Base-by-base conservation (phyloP, 2,888 invertebrate genomes). In the Platycheirus rosarum region DNA sequence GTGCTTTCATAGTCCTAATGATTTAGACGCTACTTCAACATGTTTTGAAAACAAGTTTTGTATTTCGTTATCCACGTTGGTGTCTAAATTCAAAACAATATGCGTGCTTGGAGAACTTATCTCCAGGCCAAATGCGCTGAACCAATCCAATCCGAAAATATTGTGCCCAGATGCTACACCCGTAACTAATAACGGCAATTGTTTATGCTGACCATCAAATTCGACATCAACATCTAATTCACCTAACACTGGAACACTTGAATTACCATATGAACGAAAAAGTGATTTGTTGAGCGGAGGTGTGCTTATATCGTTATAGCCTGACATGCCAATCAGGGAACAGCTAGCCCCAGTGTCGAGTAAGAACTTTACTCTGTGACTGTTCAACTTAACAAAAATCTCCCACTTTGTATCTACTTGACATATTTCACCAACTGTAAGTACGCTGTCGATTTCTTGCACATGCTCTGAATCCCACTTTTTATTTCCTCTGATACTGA, bases 1-100 rank as follows among this genome's bases (percentile, higher is more conserved):
- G 84, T 4, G 85, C 78, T 16, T 66, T 66, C 29, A 53, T 53
- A 4, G 51, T 9, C 63, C 63, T n/a, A 63, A 49, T 0, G 65
- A 23, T 4, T 49, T 49, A 5, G 48, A 37, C 1, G 14, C 37
- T 16, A 49, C 35, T 2, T 49, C 40, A 5, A 49, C 9, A 40
- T 49, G 32, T 26, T 48, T 63, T 32, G 23, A 35, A 42, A 65
- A 65, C 1, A 65, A 9, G 2, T 55, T 29, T 18, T 13, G n/a
- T 20, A 68, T 44, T 9, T 32, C 18, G 1, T 42, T 26, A 5
- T 44, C 66, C 9, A 13, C 26, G 35, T 46, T 32, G 20, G 66
- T 2, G 2, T n/a, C n/a, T 6, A 55, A 2, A 20, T 53, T 44
- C 26, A 65, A 20, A 13, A 51, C 29, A 16, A 29, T 7, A 6